Evolutionary conservation across 1,140 invertebrate genomes (phyloP), one percentile per base, ranked within the genome.

Genomic region (Trachelipus rathkii): DNA sequence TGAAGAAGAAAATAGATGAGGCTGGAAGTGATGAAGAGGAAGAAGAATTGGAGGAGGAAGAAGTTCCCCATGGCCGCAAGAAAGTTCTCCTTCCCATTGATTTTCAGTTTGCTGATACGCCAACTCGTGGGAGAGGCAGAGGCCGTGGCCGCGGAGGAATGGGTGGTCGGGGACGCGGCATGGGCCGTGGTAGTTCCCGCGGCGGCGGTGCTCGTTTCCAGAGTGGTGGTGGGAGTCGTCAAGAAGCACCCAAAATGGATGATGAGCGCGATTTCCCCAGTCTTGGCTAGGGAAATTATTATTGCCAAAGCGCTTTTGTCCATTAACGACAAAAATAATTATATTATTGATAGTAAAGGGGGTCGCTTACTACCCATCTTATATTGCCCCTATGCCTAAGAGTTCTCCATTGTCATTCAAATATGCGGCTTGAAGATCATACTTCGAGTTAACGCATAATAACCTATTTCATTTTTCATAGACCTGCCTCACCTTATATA

Each of bases 231-330:
- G 84, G 82, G 73, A 83, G 83, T 9, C 82, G 84, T 77, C 81
- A 83, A 21, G 86, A 90, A 79, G 94, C 94, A 83, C 95, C 95
- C 23, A 95, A 95, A 85, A 93, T 97, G 72, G 94, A 96, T 85
- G 95, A 97, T 87, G 95, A 95, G 87, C 91, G 92, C 84, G 95
- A 96, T 87, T 97, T 97, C 87, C 95, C 95, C 79, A 94, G 93
- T 82, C 88, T 96, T 84, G 50, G 50, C 19, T 60, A 60, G 50
- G 50, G 50, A 19, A 60, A 15, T 60, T 13, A 4, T 60, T 60
- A 4, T 60, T 60, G 2, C 8, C 50, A 19, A 19, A 19, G 50
- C 50, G 50, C 11, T 19, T 13, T 19, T 60, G 11, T 19, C 50
- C 8, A 13, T 13, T 60, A 13, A 13, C 8, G 11, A 60, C 11